Base-by-base conservation (phyloP, 1,140 invertebrate genomes). In the Drosophila obscura region DNA sequence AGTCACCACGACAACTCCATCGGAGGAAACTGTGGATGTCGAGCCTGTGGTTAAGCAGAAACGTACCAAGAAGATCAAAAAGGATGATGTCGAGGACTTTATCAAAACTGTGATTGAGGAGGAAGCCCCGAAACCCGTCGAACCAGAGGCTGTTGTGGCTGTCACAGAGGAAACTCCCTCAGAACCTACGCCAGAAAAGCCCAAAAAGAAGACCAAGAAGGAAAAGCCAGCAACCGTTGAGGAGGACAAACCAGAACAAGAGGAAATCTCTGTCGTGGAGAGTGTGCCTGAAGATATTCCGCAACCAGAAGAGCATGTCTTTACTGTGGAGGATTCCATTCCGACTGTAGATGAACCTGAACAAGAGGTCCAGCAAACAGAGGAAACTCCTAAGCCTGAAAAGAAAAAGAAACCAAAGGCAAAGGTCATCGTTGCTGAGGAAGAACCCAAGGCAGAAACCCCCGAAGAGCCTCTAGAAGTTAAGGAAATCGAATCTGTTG, bases 391-490 rank as follows among this genome's bases (percentile, higher is more conserved):
- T 4, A 39, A 39, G 11, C 53, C 72, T 0, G 66, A 76, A 35
- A 83, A 79, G 50, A 88, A 79, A 15, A 87, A 77, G 75, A 92
- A 85, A 71, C 91, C 81, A 53, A 83, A 52, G 80, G 91, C 72
- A 58, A 74, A 65, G 51, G 64, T 73, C 51, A 59, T 22, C 8
- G 28, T 90, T n/a, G 15, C 19, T 13, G 73, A 73, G 15, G 73
- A 76, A 4, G 35, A 66, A 28, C 73, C 73, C 9, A 5, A 63
- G 24, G 71, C 69, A 52, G 73, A 53, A 22, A 22, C 57, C 7
- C 11, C 9, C 2, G 58, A 73, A 11, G 15, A 71, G 46, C 49
- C 76, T 6, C 11, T 71, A 1, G 57, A 83, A 4, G 41, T 77
- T 35, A 9, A n/a, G 48, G 48, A 52, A 53, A 62, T 24, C 1